These are phyloP conservation scores for Lepidurus couesii DNA, from an alignment of 1,140 invertebrate species.

Conservation along the genomic window DNA sequence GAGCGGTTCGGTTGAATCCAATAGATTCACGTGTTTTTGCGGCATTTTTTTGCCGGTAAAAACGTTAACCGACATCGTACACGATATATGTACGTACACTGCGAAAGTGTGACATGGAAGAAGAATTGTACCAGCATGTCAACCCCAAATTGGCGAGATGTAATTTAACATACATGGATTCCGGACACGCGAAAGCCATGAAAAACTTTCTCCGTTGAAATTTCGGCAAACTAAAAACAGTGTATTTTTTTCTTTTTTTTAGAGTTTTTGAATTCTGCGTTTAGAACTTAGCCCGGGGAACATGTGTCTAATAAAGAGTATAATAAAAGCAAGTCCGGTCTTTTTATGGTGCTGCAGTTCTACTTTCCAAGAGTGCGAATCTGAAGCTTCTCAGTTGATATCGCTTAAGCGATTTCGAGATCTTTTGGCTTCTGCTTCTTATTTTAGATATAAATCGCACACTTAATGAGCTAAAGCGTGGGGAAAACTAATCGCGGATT, in stretches of 20 bases:
- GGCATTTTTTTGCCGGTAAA: neutral
- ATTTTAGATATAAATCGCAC: neutral
- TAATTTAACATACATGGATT: neutral
- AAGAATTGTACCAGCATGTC: neutral
- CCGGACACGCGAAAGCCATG: neutral
- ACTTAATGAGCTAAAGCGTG: conserved; percentile 5
- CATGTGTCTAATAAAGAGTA: neutral
- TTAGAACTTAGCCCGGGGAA: neutral
- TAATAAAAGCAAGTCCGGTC: neutral
- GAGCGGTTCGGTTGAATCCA: neutral
- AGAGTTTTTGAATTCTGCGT: neutral
- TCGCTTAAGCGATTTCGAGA: too few species aligned
- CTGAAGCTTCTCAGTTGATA: neutral
- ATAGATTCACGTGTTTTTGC: neutral
- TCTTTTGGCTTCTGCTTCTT: neutral
- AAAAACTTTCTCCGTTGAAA: neutral
- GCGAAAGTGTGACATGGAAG: neutral
- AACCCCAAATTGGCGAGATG: neutral
- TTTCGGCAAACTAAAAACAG: neutral
- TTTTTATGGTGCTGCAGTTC: neutral
- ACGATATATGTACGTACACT: neutral
- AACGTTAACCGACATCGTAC: neutral
- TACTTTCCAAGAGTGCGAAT: conserved; percentile 2
- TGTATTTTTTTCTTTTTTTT: neutral
- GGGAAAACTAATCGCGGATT: neutral